Evolutionary conservation across 2,888 invertebrate genomes (phyloP).

Genomic region (Hydropsyche betteni): DNA sequence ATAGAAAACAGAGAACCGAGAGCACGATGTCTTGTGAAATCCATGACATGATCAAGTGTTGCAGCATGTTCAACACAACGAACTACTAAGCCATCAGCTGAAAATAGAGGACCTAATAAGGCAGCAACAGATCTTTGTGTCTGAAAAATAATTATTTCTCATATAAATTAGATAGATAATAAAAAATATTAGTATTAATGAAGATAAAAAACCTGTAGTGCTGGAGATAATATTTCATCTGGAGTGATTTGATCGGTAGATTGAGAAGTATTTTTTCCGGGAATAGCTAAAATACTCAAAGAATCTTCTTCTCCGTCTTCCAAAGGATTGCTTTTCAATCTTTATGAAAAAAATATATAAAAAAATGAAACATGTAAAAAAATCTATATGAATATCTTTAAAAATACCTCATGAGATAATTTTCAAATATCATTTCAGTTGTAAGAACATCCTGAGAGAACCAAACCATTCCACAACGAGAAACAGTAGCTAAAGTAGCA

Average conservation of each 20-base stretch:
- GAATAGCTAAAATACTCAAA: constrained; percentile 61
- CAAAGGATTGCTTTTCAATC: constrained; percentile 84
- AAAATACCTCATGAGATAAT: constrained; percentile 78
- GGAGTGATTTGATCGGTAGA: constrained; percentile 67
- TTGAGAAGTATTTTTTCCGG: constrained; percentile 67
- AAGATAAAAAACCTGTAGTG: constrained; percentile 69
- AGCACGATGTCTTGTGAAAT: constrained; percentile 96
- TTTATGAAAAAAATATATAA: constrained; percentile 53
- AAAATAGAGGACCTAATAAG: constrained; percentile 85
- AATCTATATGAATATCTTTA: no score
- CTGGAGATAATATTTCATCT: constrained; percentile 84
- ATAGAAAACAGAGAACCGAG: constrained; percentile 96
- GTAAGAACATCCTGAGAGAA: constrained; percentile 99
- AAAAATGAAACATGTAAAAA: neutral
- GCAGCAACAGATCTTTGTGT: constrained; percentile 90
- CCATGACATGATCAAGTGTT: constrained; percentile 97
- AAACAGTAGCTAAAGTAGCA: constrained; percentile 98
- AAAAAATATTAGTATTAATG: constrained; percentile 13
- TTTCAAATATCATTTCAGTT: constrained; percentile 98
- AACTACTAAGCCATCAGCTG: constrained; percentile 92
- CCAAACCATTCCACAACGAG: constrained; percentile 99
- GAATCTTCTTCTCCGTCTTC: constrained; percentile 90
- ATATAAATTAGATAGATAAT: neutral
- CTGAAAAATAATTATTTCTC: constrained; percentile 56
- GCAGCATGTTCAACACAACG: constrained; percentile 91